Conservation (phyloP, 2,888 invertebrate genomes). For the Eueremaeus valkanovi region DNA sequence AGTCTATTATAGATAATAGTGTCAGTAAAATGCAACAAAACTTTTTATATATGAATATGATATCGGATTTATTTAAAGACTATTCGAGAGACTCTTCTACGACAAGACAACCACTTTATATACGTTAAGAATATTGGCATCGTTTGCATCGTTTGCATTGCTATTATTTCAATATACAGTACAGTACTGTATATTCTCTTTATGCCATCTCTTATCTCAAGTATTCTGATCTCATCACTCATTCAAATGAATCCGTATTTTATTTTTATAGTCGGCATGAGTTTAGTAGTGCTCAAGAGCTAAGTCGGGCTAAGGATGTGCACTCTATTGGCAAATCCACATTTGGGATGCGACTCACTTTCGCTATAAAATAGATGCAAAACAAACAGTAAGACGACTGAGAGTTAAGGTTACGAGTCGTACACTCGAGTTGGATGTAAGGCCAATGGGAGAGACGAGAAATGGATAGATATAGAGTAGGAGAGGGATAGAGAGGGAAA, state of each 20-base stretch:
- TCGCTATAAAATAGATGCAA: background rate
- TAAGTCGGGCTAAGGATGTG: background rate
- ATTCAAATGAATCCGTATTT: background rate
- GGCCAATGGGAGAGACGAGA: background rate
- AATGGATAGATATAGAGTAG: background rate
- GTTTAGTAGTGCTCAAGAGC: background rate
- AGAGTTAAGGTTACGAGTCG: background rate
- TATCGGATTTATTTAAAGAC: too few relatives aligned
- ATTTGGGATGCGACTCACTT: slow-evolving; percentile 7
- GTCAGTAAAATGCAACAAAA: too few relatives aligned
- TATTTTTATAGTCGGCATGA: background rate
- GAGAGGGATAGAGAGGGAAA: background rate
- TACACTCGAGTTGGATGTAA: background rate
- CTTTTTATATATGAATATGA: too few relatives aligned
- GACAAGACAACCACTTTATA: too few relatives aligned
- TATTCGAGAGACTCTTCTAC: too few relatives aligned
- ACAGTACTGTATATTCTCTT: background rate
- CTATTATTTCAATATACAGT: too few relatives aligned
- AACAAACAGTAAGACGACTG: background rate
- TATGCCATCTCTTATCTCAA: background rate
- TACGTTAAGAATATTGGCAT: too few relatives aligned
- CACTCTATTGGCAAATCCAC: background rate
- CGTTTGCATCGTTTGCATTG: too few relatives aligned
- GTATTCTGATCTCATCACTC: background rate
- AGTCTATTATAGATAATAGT: too few relatives aligned